phyloP scores from a whole-genome alignment of 2,113 vertebrate species.

The Dicentrarchus labrax region DNA sequence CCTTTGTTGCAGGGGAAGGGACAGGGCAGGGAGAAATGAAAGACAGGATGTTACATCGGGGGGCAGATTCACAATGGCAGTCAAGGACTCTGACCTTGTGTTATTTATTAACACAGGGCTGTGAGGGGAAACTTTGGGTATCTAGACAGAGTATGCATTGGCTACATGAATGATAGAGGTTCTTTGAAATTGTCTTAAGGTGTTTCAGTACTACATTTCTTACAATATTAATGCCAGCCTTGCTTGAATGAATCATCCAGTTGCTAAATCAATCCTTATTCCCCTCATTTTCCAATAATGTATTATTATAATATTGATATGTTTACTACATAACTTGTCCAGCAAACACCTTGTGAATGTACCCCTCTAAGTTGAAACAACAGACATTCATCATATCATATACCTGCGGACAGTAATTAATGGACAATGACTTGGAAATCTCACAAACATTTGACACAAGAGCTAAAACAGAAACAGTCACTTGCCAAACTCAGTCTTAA shows the following conservation, averaged over 20 bases:
- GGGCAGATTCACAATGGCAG: conserved; percentile 72
- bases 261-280: neutral
- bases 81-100: conserved; percentile 39
- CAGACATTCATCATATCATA: conserved; percentile 38
- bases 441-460: conserved; percentile 54
- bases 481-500: conserved; percentile 47
- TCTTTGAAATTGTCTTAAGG: conserved; percentile 24
- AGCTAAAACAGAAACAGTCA: conserved; percentile 56
- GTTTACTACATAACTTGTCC: conserved; percentile 42
- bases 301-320: conserved; percentile 33
- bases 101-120: conserved; percentile 42
- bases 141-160: conserved; percentile 28
- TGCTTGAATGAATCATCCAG: conserved; percentile 5
- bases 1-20: conserved; percentile 58
- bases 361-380: conserved; percentile 55
- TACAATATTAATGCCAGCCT: conserved; percentile 16
- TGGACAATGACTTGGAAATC: conserved; percentile 21
- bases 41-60: conserved; percentile 55
- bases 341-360: conserved; percentile 59
- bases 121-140: conserved; percentile 34
- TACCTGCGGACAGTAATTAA: conserved; percentile 36
- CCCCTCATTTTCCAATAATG: conserved; percentile 27
- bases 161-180: conserved; percentile 45
- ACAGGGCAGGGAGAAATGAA: conserved; percentile 61
- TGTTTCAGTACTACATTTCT: conserved; percentile 3